Evolutionary conservation across 2,888 invertebrate species (phyloP).

Genomic region (Celastrina argiolus): DNA sequence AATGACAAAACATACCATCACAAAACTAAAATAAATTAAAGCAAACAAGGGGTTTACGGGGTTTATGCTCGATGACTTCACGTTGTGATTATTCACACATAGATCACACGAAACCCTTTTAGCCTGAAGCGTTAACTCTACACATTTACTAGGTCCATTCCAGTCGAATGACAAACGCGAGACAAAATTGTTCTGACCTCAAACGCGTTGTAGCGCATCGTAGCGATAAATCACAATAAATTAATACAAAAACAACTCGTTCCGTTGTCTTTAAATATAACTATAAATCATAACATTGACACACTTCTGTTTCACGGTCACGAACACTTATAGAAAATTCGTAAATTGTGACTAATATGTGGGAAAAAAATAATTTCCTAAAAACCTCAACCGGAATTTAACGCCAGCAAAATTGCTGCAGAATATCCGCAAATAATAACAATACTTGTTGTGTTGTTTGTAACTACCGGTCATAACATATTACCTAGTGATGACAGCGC

Average conservation of each 20-base stretch:
- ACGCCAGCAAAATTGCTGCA: background rate
- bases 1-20: background rate
- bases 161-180: constrained; percentile 36
- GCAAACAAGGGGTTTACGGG: background rate
- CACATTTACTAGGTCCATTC: background rate
- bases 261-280: constrained; percentile 49
- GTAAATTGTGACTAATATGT: background rate
- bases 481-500: background rate
- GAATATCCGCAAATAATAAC: background rate
- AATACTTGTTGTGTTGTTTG: background rate
- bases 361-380: background rate
- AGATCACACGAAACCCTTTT: background rate
- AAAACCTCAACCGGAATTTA: background rate
- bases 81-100: background rate
- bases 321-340: constrained; percentile 24
- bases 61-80: background rate
- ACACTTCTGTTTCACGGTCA: constrained; percentile 47
- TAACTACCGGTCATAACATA: background rate
- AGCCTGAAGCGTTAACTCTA: background rate
- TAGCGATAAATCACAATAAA: constrained; percentile 65
- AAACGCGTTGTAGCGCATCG: constrained; percentile 68
- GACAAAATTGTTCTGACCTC: constrained; percentile 60
- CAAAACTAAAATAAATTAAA: background rate
- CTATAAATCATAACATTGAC: constrained; percentile 68
- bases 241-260: constrained; percentile 52